Conservation (phyloP, 1,140 invertebrate species). For the Drepana arcuata region DNA sequence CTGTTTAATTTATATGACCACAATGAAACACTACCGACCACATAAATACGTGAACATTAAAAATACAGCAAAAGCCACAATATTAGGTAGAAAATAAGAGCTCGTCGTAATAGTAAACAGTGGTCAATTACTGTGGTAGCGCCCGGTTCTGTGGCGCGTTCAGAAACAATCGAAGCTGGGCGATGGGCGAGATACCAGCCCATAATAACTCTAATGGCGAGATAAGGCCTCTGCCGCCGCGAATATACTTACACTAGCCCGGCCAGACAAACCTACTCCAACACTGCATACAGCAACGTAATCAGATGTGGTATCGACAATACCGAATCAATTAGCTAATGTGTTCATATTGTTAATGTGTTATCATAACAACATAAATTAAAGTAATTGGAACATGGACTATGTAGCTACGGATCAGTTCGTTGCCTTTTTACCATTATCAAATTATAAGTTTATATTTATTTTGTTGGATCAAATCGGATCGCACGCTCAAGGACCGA, state of each 20-base stretch:
- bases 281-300: conserved; percentile 31
- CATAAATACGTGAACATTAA: conserved; percentile 14
- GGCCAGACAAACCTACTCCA: conserved; percentile 33
- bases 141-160: conserved; percentile 49
- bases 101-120: conserved; percentile 57
- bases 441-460: too few species aligned
- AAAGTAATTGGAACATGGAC: too few species aligned
- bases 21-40: too few species aligned
- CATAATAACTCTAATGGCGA: conserved; percentile 67
- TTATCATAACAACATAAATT: too few species aligned
- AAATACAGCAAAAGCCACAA: conserved; percentile 30
- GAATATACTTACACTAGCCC: conserved; percentile 34
- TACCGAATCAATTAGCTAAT: too few species aligned
- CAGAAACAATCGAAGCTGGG: conserved; percentile 67
- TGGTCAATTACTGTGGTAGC: conserved; percentile 64
- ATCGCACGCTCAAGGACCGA: too few species aligned
- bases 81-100: conserved; percentile 53
- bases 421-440: too few species aligned
- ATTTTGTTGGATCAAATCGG: too few species aligned
- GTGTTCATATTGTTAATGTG: too few species aligned
- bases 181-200: conserved; percentile 61
- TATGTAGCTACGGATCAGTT: too few species aligned
- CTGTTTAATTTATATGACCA: too few species aligned
- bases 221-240: conserved; percentile 57
- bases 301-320: conserved; percentile 38